Evolutionary conservation across 2,797 vertebrate species (phyloP).

Genomic region (Hirundo rustica): DNA sequence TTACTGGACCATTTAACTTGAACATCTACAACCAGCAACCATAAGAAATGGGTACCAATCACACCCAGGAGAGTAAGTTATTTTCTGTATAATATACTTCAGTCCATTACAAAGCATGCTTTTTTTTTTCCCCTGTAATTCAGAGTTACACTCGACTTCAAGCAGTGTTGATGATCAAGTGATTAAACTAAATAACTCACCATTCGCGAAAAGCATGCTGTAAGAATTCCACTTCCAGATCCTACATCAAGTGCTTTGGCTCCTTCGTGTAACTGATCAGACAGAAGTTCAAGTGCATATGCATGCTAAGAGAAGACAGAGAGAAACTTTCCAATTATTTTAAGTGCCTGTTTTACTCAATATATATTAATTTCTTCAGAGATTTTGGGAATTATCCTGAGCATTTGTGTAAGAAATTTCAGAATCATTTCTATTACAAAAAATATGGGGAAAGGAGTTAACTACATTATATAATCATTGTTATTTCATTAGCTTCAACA

Average conservation of each 20-base stretch:
- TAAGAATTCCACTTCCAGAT: constrained; percentile 97
- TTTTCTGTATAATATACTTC: background rate
- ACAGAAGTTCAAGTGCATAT: constrained; percentile 95
- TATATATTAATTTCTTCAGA: background rate
- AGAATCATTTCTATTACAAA: background rate
- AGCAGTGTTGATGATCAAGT: background rate
- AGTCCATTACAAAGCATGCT: background rate
- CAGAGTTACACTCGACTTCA: background rate
- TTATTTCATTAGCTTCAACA: background rate
- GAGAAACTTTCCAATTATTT: background rate
- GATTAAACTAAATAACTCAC: constrained; percentile 79
- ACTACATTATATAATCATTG: background rate
- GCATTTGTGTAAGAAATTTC: background rate
- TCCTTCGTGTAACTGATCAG: constrained; percentile 94
- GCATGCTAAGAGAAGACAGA: constrained; percentile 84
- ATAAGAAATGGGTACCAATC: background rate
- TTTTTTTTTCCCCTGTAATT: background rate
- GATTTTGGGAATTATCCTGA: background rate
- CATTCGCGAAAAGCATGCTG: constrained; percentile 96
- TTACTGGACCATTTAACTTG: background rate
- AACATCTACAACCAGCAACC: background rate
- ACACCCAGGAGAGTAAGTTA: background rate
- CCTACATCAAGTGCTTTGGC: constrained; percentile 98
- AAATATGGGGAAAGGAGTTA: accelerated
- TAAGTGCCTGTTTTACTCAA: background rate